Evolutionary conservation across 2,797 vertebrate genomes (phyloP), one percentile per base, ranked within the genome.

Genomic region (Enoplosus armatus): DNA sequence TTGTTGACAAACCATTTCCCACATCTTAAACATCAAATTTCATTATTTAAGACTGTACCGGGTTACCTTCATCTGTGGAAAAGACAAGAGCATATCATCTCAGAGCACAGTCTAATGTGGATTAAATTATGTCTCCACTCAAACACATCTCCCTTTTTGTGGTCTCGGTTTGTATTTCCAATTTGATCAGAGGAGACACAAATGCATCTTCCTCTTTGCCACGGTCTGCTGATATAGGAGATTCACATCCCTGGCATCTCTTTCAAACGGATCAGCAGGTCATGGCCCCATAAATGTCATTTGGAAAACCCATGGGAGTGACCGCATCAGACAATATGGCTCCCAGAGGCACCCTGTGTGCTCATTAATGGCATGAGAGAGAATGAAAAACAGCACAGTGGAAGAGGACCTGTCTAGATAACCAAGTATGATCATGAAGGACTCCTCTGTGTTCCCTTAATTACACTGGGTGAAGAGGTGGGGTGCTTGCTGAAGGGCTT

Each of bases 1-100:
- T 89, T 92, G 90, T 90, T 94, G 90, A 92, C 90, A 93, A 90
- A 90, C 71, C 83, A 67, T 85, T 75, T 83, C 72, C 83, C 79
- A 77, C 83, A 83, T 83, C 77, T 78, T 53, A 33, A 62, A 87
- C 86, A 85, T 74, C 53, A 71, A 54, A 87, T 90, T 90, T 72
- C 77, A 85, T 92, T 82, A 90, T 90, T 92, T 72, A 89, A 66
- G 41, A 62, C 61, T 9, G 70, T 43, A 35, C 20, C 22, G 43
- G 27, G 62, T 87, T 79, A 79, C 76, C 43, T 75, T 72, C 16
- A 72, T 27, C 54, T 43, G 18, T 45, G 35, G 37, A 62, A 53
- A 75, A 51, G 20, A 37, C 35, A 18, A 33, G 11, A 55, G 48
- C 43, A 33, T 45, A 72, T 80, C 61, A 72, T 80, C 61, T 84